Evolutionary conservation across 2,888 invertebrate genomes (phyloP).

Genomic region (Heliconius ismenius): DNA sequence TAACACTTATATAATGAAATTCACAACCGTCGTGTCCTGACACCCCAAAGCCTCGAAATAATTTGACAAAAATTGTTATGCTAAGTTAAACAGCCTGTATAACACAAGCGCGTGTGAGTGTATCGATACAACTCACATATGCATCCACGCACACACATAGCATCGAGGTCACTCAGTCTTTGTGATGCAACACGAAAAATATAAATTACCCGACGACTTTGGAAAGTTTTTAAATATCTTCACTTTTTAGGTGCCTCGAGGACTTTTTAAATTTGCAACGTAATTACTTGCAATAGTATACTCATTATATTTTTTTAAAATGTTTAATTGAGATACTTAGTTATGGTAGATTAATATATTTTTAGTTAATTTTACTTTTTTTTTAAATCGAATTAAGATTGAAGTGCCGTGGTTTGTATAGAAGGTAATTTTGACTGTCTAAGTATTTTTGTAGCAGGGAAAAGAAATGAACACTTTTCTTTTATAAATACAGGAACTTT

Average conservation of each 20-base stretch:
- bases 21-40: neutral
- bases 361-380: neutral
- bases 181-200: conserved; percentile 60
- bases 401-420: neutral
- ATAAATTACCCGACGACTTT: conserved; percentile 58
- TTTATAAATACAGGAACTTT: neutral
- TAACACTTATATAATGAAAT: neutral
- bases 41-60: neutral
- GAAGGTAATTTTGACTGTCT: neutral
- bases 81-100: conserved; percentile 60
- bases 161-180: conserved; percentile 73
- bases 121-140: conserved; percentile 52
- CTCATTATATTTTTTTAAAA: conserved; percentile 11
- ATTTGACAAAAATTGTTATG: conserved; percentile 49
- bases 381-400: neutral
- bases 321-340: conserved; percentile 15
- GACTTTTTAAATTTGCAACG: conserved; percentile 40
- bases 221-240: conserved; percentile 55
- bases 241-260: conserved; percentile 44
- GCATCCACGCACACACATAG: conserved; percentile 51
- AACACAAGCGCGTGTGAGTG: conserved; percentile 55
- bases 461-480: neutral
- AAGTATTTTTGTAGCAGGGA: neutral
- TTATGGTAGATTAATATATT: neutral
- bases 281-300: conserved; percentile 34